Evolutionary conservation across 1,140 invertebrate species (phyloP).

Genomic region (Nasonia longicornis): DNA sequence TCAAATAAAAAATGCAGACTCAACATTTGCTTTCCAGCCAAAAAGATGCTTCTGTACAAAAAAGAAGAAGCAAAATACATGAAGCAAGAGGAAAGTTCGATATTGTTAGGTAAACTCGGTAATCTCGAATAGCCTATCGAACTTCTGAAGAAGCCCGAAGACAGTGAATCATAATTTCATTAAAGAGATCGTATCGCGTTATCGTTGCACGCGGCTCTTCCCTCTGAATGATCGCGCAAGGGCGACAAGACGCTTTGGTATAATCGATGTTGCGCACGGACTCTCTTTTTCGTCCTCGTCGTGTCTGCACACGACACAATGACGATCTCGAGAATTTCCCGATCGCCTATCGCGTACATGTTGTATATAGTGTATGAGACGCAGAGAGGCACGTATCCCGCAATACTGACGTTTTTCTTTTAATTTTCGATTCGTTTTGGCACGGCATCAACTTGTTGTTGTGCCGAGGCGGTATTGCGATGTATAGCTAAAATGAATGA

Average conservation of each 20-base stretch:
- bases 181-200: neutral
- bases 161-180: neutral
- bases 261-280: neutral
- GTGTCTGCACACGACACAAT: constrained; percentile 4
- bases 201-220: constrained; percentile 2
- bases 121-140: neutral
- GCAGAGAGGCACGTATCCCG: neutral
- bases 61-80: neutral
- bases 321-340: neutral
- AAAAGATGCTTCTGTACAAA: neutral
- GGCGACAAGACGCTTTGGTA: neutral
- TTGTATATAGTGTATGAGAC: neutral
- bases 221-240: neutral
- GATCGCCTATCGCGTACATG: neutral
- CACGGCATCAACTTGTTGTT: too few species aligned
- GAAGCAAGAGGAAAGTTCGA: neutral
- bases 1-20: too few species aligned
- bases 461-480: too few species aligned
- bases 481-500: too few species aligned
- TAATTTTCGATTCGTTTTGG: neutral
- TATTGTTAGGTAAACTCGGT: neutral
- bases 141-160: neutral
- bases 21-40: too few species aligned
- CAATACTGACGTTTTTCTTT: neutral
- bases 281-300: neutral